Base-by-base conservation (phyloP, 2,888 invertebrate genomes). In the Branchipolynoe longqiensis region DNA sequence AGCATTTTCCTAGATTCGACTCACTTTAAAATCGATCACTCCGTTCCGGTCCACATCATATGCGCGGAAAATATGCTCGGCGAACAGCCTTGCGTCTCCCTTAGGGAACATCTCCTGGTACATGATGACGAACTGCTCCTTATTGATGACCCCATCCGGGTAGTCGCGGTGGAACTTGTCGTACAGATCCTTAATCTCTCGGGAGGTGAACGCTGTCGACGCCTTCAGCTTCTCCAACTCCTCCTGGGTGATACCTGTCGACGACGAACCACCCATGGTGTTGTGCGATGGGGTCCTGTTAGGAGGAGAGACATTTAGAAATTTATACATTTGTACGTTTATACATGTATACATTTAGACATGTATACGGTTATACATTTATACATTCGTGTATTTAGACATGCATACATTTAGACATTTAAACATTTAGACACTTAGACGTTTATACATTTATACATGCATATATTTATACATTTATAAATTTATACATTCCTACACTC, bases 21-120 rank as follows among this genome's bases (percentile, higher is more conserved):
- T n/a, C n/a, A n/a, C n/a, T n/a, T 78, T 64, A 36, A 84, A 84
- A 54, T 69, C 62, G 25, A 84, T 84, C 54, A 84, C 69, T 3
- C 84, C 84, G 48, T 84, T 84, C n/a, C 69, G n/a, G 84, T 84
- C 84, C 69, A 69, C 69, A 36, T 84, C 84, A 25, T 84, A 84
- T 0, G 84, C 84, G 4, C 69, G n/a, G 36, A 84, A 84, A 54
- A 84, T 62, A 33, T 84, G 59, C 31, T 84, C 69, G 25, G 84
- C 84, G 41, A 84, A 84, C 31, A 69, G 73, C 25, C 48, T 1
- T 14, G 84, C 84, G 69, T 84, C 69, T n/a, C 69, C 40, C 33
- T 69, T 62, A 22, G 84, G 84, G 54, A 84, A 84, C 84, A 84
- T 84, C 48, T 84, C 69, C 83, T 83, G 83, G 64, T 83, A 83